These are phyloP conservation scores for Pungitius pungitius DNA, from an alignment of 2,113 vertebrate genomes.

Conservation along the genomic window DNA sequence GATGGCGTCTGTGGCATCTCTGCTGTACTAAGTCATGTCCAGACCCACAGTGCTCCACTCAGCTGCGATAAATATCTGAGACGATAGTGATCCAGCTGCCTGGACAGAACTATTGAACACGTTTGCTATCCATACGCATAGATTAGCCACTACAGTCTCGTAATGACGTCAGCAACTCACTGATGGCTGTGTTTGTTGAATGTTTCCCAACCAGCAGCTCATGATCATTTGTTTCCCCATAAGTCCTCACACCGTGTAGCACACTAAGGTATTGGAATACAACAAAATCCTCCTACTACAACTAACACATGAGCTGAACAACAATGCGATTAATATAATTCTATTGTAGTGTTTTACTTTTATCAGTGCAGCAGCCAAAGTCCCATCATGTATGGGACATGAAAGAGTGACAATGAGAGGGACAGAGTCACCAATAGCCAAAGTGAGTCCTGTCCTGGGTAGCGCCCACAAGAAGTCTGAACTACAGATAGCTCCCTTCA, in stretches of 20 bases:
- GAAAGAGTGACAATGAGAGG: slow-evolving; percentile 21
- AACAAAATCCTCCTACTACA: slow-evolving; percentile 26
- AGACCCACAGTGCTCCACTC: slow-evolving; percentile 43
- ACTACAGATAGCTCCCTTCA: slow-evolving; percentile 53
- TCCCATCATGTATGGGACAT: slow-evolving; percentile 24
- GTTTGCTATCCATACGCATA: slow-evolving; percentile 72
- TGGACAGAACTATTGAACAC: slow-evolving; percentile 65
- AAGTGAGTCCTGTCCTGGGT: slow-evolving; percentile 51
- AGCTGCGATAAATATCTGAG: slow-evolving; percentile 66
- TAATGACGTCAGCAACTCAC: slow-evolving; percentile 68
- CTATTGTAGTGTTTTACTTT: slow-evolving; percentile 12
- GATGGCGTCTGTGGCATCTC: slow-evolving; percentile 61
- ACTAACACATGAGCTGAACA: slow-evolving; percentile 16
- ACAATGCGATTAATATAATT: slow-evolving; percentile 27
- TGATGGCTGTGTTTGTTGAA: slow-evolving; percentile 69
- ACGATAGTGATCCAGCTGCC: slow-evolving; percentile 52
- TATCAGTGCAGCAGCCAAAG: slow-evolving; percentile 12
- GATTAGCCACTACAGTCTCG: slow-evolving; percentile 64
- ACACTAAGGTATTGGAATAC: slow-evolving; percentile 1
- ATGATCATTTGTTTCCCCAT: slow-evolving; percentile 45
- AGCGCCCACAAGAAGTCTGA: slow-evolving; percentile 35
- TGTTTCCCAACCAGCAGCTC: slow-evolving; percentile 60
- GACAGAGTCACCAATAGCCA: slow-evolving; percentile 43
- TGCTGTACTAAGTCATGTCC: slow-evolving; percentile 48
- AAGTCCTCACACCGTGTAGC: slow-evolving; percentile 10